A percentile compares a stretch with the other conserved stretches of the same genome.
These are phyloP conservation scores for Athrips mouffetella DNA, from an alignment of 2,888 invertebrate species.

Conservation along the genomic window DNA sequence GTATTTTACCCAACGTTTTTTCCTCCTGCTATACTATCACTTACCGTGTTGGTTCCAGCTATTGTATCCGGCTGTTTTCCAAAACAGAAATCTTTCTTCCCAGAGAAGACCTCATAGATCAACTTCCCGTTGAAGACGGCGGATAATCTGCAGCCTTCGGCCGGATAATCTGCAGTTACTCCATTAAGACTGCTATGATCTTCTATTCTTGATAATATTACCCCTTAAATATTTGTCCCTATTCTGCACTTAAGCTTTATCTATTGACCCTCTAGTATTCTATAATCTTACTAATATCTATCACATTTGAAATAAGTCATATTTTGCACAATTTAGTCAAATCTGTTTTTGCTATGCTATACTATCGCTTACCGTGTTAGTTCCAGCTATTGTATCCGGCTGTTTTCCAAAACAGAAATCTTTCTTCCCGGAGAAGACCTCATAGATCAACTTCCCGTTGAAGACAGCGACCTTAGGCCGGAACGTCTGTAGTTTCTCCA, in stretches of 20 bases:
- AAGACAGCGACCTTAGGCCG: constrained; percentile 97
- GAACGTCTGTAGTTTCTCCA: constrained; percentile 94
- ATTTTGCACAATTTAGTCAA: too few relatives aligned
- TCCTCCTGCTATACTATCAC: too few relatives aligned
- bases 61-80: constrained; percentile 96
- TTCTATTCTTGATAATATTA: too few relatives aligned
- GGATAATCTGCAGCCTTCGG: too few relatives aligned
- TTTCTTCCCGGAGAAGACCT: constrained; percentile 97
- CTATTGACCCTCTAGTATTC: too few relatives aligned
- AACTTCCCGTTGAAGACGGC: constrained; percentile 99
- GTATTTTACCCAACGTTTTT: too few relatives aligned
- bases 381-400: constrained; percentile 94
- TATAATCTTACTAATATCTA: too few relatives aligned
- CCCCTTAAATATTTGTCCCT: too few relatives aligned
- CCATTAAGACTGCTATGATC: too few relatives aligned
- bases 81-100: constrained; percentile 97
- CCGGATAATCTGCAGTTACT: constrained; percentile 93
- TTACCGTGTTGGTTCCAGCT: constrained; percentile 95
- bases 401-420: constrained; percentile 98
- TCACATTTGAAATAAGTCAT: too few relatives aligned
- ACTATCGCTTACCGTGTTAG: constrained; percentile 91
- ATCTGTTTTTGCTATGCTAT: too few relatives aligned
- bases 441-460: constrained; percentile 99
- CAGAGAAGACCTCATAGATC: constrained; percentile 98
- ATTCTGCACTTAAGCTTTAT: too few relatives aligned